These are phyloP conservation scores for Prochilodus magdalenae DNA, from an alignment of 2,113 vertebrate genomes.

Conservation along the genomic window DNA sequence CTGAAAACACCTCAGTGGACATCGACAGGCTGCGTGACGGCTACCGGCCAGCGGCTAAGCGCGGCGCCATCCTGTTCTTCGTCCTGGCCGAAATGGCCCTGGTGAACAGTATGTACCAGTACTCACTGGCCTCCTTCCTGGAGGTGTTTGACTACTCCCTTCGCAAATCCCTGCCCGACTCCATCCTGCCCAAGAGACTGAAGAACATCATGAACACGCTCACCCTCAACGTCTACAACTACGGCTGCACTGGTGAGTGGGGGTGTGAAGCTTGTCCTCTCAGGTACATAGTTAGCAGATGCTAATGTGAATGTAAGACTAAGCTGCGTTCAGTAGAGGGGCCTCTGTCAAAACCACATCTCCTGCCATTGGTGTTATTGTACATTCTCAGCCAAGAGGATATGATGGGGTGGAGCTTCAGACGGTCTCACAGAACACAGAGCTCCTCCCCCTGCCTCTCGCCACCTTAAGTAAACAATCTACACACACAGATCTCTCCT, in stretches of 20 bases:
- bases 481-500: no score
- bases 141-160: constrained; percentile 90
- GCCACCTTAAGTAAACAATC: no score
- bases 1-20: constrained; percentile 82
- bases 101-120: constrained; percentile 97
- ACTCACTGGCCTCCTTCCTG: constrained; percentile 90
- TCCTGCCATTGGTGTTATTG: no score
- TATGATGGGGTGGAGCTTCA: no score
- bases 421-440: no score
- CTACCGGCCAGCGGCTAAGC: constrained; percentile 91
- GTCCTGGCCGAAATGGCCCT: constrained; percentile 94
- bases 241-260: constrained; percentile 90
- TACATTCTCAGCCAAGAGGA: no score
- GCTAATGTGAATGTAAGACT: no score
- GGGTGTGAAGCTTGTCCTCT: not conserved
- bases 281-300: no score
- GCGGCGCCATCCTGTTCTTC: constrained; percentile 92
- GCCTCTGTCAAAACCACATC: no score
- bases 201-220: constrained; percentile 88
- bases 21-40: constrained; percentile 90
- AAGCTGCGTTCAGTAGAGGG: no score
- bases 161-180: constrained; percentile 83
- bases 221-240: constrained; percentile 91
- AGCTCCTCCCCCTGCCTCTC: no score
- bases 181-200: constrained; percentile 80